Evolutionary conservation across 2,888 invertebrate genomes (phyloP), one percentile per base, ranked within the genome.

Genomic region (Mesodorylaimus sp.): DNA sequence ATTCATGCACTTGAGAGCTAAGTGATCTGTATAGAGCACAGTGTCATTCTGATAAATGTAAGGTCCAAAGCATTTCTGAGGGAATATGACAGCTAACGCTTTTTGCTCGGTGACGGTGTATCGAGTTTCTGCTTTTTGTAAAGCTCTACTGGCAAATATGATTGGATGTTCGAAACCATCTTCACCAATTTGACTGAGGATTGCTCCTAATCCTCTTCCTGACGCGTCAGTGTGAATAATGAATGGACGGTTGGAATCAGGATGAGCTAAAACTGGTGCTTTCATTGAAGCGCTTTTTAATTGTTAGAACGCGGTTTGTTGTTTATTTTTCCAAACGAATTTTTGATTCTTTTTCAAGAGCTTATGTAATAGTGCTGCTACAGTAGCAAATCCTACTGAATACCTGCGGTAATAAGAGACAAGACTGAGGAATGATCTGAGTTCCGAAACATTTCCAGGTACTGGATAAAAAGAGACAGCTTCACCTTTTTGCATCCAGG

Each of bases 41-140:
- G n/a, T n/a, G n/a, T n/a, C n/a, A n/a, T 56, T 27, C 1, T 63
- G 61, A 42, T 68, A 66, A 0, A 72, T 54, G 50, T 69, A 72
- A 0, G 62, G 64, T n/a, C 66, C 50, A 48, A 67, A 70, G 51
- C 67, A 66, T 5, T 59, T 44, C 13, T 19, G 5, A 21, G 13
- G n/a, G n/a, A 13, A 39, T 7, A 39, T 21, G 5, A 39, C 21
- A 7, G 41, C 41, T n/a, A 39, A 21, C 7, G 41, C 41, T 21
- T 39, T 21, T 39, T 39, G 41, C 21, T 39, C 41, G 21, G 21
- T 32, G 10, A 16, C 16, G 16, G 32, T 16, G 16, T 32, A 32
- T 24, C 67, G 67, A 0, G 53, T 47, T 55, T 70, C 68, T n/a
- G 61, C 57, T 27, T 41, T 48, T 3, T n/a, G 50, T 7, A 60